These are phyloP conservation scores for Euthynnus affinis DNA, from an alignment of 2,797 vertebrate genomes.

Conservation along the genomic window DNA sequence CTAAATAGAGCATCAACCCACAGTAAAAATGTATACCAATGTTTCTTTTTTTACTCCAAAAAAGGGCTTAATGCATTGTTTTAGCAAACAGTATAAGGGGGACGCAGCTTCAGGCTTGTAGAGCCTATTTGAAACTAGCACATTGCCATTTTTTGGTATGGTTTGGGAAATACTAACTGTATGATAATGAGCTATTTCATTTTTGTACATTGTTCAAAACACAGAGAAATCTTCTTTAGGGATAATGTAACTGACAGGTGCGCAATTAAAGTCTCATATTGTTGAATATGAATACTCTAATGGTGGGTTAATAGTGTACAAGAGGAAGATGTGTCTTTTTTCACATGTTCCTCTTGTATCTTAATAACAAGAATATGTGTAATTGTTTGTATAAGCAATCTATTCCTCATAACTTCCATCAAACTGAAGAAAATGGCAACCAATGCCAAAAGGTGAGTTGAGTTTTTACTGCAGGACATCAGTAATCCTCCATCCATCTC, in stretches of 20 bases:
- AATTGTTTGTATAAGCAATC: slow-evolving; percentile 35
- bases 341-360: slow-evolving; percentile 13
- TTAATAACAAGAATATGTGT: slow-evolving; percentile 13
- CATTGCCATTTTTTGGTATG: background rate
- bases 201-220: background rate
- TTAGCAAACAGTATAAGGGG: background rate
- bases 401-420: background rate
- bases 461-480: slow-evolving; percentile 26
- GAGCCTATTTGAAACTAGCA: background rate
- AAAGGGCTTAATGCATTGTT: background rate
- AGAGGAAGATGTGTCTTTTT: background rate
- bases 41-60: background rate
- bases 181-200: background rate
- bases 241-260: slow-evolving; percentile 15
- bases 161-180: background rate
- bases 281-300: slow-evolving; percentile 21
- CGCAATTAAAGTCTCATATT: slow-evolving; percentile 10
- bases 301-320: slow-evolving; percentile 10
- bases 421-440: slow-evolving; percentile 5
- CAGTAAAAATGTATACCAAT: background rate
- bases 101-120: background rate
- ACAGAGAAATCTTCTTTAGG: background rate
- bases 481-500: slow-evolving; percentile 36
- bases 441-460: slow-evolving; percentile 11
- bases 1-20: background rate